Evolutionary conservation across 2,797 vertebrate species (phyloP).

Genomic region (Morus bassanus): DNA sequence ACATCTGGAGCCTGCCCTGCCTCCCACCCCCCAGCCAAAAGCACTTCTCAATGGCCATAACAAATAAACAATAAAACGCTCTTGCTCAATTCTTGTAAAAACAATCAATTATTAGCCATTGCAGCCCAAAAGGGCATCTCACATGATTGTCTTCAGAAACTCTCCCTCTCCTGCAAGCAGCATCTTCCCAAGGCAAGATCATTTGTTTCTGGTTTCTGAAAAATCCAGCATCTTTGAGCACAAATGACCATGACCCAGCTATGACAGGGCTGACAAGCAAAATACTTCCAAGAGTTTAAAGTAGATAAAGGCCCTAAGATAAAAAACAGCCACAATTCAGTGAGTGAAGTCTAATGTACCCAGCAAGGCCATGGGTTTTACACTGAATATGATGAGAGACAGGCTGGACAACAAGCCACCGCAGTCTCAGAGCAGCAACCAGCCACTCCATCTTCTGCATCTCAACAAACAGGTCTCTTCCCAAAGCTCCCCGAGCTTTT

Average conservation of each 20-base stretch:
- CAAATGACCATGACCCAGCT: fast-evolving
- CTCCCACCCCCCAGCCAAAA: background rate
- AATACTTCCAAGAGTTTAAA: background rate
- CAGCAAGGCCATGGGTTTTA: background rate
- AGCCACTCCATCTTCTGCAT: background rate
- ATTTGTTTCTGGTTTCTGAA: background rate
- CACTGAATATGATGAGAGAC: background rate
- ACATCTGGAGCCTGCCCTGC: background rate
- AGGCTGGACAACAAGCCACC: background rate
- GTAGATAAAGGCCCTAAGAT: background rate
- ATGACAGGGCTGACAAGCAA: background rate
- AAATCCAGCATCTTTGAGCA: fast-evolving
- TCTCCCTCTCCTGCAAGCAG: background rate
- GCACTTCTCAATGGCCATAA: background rate
- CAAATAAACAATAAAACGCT: background rate
- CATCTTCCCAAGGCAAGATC: background rate
- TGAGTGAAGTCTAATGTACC: background rate
- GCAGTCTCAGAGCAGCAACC: background rate
- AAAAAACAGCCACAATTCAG: background rate
- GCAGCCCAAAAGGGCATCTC: background rate
- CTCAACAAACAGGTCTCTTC: background rate
- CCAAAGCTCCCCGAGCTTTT: background rate
- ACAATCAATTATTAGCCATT: background rate
- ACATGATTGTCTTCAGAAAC: background rate
- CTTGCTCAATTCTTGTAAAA: background rate